Conservation (phyloP, 2,113 vertebrate genomes). For the Ammodytes dubius region DNA sequence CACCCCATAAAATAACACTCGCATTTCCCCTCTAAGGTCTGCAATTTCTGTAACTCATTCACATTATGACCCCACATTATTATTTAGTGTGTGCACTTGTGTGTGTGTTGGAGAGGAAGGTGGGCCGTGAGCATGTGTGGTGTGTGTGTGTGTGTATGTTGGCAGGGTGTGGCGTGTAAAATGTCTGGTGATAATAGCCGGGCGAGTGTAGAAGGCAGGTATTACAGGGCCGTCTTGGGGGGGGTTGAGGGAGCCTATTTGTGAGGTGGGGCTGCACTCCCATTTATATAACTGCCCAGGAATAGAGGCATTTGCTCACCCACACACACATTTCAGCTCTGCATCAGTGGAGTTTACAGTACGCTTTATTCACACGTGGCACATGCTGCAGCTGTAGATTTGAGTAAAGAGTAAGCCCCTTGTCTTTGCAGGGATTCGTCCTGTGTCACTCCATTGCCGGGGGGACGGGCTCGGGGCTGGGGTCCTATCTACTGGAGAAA, state of each 20-base stretch:
- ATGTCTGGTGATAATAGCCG: constrained; percentile 79
- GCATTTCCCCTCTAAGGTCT: constrained; percentile 66
- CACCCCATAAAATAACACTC: constrained; percentile 82
- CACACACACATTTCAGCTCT: constrained; percentile 59
- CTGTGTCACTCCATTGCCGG: constrained; percentile 98
- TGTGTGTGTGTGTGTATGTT: constrained; percentile 70
- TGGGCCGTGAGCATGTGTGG: constrained; percentile 53
- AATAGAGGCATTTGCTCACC: constrained; percentile 69
- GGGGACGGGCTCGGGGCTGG: constrained; percentile 96
- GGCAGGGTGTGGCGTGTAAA: constrained; percentile 75
- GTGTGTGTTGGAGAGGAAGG: constrained; percentile 69
- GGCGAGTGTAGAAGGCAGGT: constrained; percentile 77
- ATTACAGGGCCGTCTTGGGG: constrained; percentile 71
- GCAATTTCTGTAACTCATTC: constrained; percentile 75
- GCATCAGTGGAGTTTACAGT: constrained; percentile 61
- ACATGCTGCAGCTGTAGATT: constrained; percentile 40
- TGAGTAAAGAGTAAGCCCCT: constrained; percentile 46
- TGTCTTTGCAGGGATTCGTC: constrained; percentile 91
- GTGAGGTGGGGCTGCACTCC: constrained; percentile 74
- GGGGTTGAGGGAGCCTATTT: constrained; percentile 69
- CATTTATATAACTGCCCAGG: constrained; percentile 77
- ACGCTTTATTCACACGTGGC: constrained; percentile 59
- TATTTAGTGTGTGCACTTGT: constrained; percentile 72
- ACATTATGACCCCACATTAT: constrained; percentile 79
- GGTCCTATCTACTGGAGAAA: constrained; percentile 96